Conservation (phyloP, 2,797 vertebrate species). For the Eutrigla gurnardus region DNA sequence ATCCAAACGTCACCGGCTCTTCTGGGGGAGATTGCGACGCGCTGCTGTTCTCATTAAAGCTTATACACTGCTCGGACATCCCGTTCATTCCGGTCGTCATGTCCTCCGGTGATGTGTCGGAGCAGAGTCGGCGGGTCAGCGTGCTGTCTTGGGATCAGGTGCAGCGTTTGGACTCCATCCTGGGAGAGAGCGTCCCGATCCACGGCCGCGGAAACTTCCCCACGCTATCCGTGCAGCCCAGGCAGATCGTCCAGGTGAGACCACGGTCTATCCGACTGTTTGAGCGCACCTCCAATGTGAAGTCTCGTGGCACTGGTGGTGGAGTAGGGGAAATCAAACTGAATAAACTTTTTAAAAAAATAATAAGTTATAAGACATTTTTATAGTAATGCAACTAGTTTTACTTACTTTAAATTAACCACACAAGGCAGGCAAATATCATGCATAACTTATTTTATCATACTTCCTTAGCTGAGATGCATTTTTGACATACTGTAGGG, state of each 20-base stretch:
- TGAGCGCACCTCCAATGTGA: neutral
- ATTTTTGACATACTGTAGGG: neutral
- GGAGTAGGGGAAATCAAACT: neutral
- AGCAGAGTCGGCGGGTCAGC: slow-evolving; percentile 86
- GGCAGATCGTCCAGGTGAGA: slow-evolving; percentile 89
- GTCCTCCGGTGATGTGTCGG: slow-evolving; percentile 81
- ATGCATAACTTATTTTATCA: neutral
- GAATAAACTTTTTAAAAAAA: too few species aligned
- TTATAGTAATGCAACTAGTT: neutral
- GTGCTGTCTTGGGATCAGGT: slow-evolving; percentile 94
- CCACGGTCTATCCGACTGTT: neutral
- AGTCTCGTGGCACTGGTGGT: neutral
- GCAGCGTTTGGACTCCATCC: slow-evolving; percentile 92
- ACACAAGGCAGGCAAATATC: neutral
- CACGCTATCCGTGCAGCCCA: slow-evolving; percentile 90
- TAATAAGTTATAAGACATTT: too few species aligned
- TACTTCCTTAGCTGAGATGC: neutral
- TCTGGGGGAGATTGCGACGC: slow-evolving; percentile 9
- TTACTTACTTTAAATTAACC: neutral
- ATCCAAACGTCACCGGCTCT: slow-evolving; percentile 9
- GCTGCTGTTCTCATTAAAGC: neutral
- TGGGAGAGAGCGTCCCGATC: slow-evolving; percentile 92
- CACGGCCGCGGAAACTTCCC: slow-evolving; percentile 96
- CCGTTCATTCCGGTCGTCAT: slow-evolving; percentile 66
- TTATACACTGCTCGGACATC: slow-evolving; percentile 23